These are phyloP conservation scores for Heliconius nattereri DNA, from an alignment of 1,140 invertebrate genomes.

Conservation along the genomic window DNA sequence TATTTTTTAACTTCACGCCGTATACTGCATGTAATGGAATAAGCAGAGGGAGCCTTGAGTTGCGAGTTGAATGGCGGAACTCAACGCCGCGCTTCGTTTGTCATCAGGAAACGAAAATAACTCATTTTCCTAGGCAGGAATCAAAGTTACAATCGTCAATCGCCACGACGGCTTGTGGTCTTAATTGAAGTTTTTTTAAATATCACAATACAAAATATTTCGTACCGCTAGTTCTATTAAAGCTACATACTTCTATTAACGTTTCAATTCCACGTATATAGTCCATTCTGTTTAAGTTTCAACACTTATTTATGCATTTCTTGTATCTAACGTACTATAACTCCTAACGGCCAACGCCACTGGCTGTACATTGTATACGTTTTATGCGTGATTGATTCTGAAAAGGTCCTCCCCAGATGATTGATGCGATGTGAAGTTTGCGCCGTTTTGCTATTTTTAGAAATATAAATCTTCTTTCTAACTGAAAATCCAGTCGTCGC, in stretches of 20 bases:
- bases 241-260: not conserved
- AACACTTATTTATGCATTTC: not conserved
- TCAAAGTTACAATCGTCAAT: too few relatives aligned
- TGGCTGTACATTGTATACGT: constrained; percentile 24
- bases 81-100: too few relatives aligned
- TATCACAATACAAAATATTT: not conserved
- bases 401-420: constrained; percentile 36
- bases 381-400: constrained; percentile 38
- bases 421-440: constrained; percentile 35
- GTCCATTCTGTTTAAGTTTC: not conserved
- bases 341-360: constrained; percentile 10
- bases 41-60: too few relatives aligned
- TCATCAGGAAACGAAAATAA: too few relatives aligned
- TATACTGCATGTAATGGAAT: too few relatives aligned
- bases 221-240: not conserved
- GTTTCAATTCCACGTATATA: not conserved
- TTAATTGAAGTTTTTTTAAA: too few relatives aligned
- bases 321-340: not conserved
- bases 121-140: too few relatives aligned
- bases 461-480: constrained; percentile 35
- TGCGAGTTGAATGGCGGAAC: too few relatives aligned
- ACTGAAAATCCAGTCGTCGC: not conserved
- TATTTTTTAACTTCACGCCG: too few relatives aligned
- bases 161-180: too few relatives aligned
- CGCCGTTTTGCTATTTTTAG: constrained; percentile 31